Percentiles rank a stretch among this genome's conserved stretches.
These are phyloP conservation scores for Harmothoe impar DNA, from an alignment of 2,888 invertebrate species.

Conservation along the genomic window DNA sequence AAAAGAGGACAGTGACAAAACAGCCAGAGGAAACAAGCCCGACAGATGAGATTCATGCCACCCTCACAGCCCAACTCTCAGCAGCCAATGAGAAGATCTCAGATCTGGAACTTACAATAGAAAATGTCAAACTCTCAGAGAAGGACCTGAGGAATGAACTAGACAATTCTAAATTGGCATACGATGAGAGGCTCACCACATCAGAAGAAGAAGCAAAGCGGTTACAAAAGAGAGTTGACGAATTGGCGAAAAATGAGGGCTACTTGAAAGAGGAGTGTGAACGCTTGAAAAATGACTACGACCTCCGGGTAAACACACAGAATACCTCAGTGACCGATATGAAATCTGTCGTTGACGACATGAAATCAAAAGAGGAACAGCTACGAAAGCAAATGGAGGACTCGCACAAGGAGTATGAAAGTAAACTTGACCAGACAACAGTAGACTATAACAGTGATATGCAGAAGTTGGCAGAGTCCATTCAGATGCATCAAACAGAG, in stretches of 20 bases:
- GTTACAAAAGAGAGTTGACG: neutral
- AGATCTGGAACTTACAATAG: constrained; percentile 12
- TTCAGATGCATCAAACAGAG: constrained; percentile 33
- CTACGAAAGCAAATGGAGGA: constrained; percentile 31
- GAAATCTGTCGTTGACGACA: neutral
- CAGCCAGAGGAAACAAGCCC: neutral
- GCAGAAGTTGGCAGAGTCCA: neutral
- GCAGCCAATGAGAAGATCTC: constrained; percentile 43
- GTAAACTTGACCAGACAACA: constrained; percentile 48
- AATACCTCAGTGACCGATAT: neutral
- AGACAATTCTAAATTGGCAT: constrained; percentile 10
- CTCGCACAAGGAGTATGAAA: constrained; percentile 14
- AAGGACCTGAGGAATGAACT: constrained; percentile 26
- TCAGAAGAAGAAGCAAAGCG: neutral
- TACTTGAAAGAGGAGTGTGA: constrained; percentile 47
- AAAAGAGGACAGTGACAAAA: constrained; percentile 17
- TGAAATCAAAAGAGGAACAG: constrained; percentile 18
- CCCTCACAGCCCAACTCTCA: neutral
- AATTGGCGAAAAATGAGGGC: neutral
- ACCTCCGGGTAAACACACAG: constrained; percentile 39
- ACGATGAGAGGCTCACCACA: neutral
- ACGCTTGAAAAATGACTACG: constrained; percentile 44
- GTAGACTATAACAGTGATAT: constrained; percentile 35
- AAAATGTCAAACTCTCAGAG: constrained; percentile 17
- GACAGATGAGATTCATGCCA: constrained; percentile 37